Conservation (phyloP, 2,113 vertebrate species). For the Tapirus terrestris region DNA sequence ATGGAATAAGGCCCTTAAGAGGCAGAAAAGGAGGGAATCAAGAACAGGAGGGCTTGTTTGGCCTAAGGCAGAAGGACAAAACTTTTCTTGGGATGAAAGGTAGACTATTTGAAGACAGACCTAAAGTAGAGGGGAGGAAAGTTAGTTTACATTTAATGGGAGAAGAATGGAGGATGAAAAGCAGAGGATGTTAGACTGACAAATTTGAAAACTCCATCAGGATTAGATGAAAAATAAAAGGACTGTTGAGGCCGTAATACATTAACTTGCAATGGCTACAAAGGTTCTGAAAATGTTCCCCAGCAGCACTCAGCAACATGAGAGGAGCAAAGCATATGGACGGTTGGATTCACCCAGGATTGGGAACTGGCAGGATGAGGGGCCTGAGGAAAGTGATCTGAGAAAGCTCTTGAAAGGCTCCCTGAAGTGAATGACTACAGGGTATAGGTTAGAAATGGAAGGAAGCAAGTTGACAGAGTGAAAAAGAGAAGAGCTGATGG, state of each 20-base stretch:
- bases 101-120: conserved; percentile 14
- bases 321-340: neutral
- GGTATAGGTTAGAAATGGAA: neutral
- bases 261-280: neutral
- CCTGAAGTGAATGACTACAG: neutral
- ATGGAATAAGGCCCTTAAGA: neutral
- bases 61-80: neutral
- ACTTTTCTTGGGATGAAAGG: neutral
- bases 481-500: neutral
- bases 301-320: neutral
- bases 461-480: neutral
- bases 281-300: neutral
- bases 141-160: neutral
- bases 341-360: neutral
- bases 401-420: neutral
- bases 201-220: neutral
- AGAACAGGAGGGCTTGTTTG: neutral
- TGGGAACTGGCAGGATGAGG: neutral
- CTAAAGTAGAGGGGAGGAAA: neutral
- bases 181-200: neutral
- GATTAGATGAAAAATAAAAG: neutral
- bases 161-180: neutral
- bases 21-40: neutral
- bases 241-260: neutral
- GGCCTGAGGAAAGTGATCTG: neutral